A percentile compares a stretch with the other conserved stretches of the same genome.
phyloP scores from a whole-genome alignment of 2,888 invertebrate species.

The Drosophila tripunctata region DNA sequence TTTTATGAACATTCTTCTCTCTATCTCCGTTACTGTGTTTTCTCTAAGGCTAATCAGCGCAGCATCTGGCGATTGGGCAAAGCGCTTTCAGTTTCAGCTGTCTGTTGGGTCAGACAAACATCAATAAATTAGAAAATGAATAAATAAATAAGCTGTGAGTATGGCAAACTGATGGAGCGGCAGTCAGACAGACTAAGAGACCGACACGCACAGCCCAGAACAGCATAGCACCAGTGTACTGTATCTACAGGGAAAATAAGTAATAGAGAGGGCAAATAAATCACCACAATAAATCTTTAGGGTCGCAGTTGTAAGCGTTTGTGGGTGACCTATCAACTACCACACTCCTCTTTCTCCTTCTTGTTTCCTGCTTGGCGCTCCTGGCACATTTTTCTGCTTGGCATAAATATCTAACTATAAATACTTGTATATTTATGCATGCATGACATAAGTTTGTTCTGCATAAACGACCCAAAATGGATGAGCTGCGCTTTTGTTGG shows the following conservation, averaged over 20 bases:
- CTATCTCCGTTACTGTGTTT: neutral
- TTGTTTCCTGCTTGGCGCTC: neutral
- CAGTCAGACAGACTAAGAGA: conserved; percentile 10
- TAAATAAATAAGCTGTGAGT: conserved; percentile 77
- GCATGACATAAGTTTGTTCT: conserved; percentile 76
- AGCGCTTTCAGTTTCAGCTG: conserved; percentile 51
- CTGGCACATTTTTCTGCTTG: conserved; percentile 67
- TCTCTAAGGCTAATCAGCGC: conserved; percentile 42
- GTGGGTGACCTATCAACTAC: conserved; percentile 30
- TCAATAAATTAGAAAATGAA: conserved; percentile 81
- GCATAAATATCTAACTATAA: conserved; percentile 71
- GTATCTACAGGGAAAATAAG: conserved; percentile 38
- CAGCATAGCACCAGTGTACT: conserved; percentile 9
- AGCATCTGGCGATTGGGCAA: conserved; percentile 56
- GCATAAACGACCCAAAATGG: conserved; percentile 59
- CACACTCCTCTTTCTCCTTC: neutral
- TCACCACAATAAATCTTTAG: conserved; percentile 77
- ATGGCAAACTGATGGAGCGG: conserved; percentile 38
- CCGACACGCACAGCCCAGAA: conserved; percentile 9
- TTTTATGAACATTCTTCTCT: conserved; percentile 23
- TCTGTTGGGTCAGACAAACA: conserved; percentile 72
- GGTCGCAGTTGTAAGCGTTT: conserved; percentile 62
- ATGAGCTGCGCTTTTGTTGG: conserved; percentile 59
- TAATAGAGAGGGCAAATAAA: conserved; percentile 63
- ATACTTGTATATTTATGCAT: conserved; percentile 76